Percentiles rank a stretch among this genome's conserved stretches.
These are phyloP conservation scores for Himalopsyche anomala DNA, from an alignment of 2,888 invertebrate genomes.

Conservation along the genomic window DNA sequence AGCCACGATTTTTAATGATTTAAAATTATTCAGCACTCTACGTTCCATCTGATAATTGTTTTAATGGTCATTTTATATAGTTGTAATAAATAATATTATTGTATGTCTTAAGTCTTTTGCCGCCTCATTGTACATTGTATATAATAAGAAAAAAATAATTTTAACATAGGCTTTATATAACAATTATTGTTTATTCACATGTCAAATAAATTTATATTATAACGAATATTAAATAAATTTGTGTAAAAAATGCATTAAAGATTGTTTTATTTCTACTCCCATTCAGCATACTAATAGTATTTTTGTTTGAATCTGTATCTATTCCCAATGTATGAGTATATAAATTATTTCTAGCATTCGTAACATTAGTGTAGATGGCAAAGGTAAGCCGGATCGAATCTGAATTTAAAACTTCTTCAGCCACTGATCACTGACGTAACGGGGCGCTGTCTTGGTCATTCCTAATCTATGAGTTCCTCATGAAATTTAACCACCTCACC, in stretches of 20 bases:
- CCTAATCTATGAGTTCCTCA: too few relatives aligned
- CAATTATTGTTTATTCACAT: slow-evolving; percentile 64
- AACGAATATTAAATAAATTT: slow-evolving; percentile 65
- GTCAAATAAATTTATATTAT: slow-evolving; percentile 64
- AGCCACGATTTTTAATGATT: background rate
- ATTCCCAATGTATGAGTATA: too few relatives aligned
- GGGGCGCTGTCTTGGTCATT: too few relatives aligned
- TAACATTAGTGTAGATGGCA: too few relatives aligned
- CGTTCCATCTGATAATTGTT: slow-evolving; percentile 16
- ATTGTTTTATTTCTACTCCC: slow-evolving; percentile 51
- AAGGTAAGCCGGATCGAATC: too few relatives aligned
- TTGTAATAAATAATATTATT: slow-evolving; percentile 39
- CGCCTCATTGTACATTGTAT: slow-evolving; percentile 49
- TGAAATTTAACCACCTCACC: too few relatives aligned
- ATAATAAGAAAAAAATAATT: slow-evolving; percentile 58
- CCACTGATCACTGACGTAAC: too few relatives aligned
- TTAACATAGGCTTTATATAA: slow-evolving; percentile 63
- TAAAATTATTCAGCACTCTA: slow-evolving; percentile 49
- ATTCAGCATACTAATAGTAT: background rate
- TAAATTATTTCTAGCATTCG: too few relatives aligned
- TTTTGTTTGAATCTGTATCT: background rate
- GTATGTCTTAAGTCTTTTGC: slow-evolving; percentile 44
- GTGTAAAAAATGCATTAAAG: slow-evolving; percentile 61
- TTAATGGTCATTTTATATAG: slow-evolving; percentile 28
- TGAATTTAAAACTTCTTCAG: too few relatives aligned